phyloP scores from a whole-genome alignment of 1,140 invertebrate genomes.

The Lerema accius region DNA sequence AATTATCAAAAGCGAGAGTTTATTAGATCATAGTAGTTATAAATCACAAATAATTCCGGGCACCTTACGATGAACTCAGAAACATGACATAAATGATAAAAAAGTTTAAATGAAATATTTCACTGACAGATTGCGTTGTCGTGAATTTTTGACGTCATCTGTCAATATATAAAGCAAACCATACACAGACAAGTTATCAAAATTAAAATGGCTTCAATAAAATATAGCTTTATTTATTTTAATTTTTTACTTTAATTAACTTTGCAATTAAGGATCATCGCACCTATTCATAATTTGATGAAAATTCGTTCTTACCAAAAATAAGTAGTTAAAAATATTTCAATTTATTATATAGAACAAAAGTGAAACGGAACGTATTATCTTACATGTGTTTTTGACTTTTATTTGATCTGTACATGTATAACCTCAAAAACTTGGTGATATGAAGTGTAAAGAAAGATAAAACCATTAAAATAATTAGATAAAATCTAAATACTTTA shows the following conservation, averaged over 20 bases:
- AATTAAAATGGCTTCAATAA: too few species aligned
- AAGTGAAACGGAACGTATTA: conserved; percentile 25
- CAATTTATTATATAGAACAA: too few species aligned
- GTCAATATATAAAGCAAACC: too few species aligned
- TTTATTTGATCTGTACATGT: not conserved
- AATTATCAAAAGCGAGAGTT: conserved; percentile 33
- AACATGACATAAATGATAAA: conserved; percentile 1
- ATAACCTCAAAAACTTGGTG: conserved; percentile 10
- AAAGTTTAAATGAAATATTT: too few species aligned
- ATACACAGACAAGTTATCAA: too few species aligned
- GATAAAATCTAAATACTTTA: conserved; percentile 3
- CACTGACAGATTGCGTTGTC: too few species aligned
- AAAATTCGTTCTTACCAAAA: too few species aligned
- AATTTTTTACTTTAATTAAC: too few species aligned
- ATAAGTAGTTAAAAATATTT: too few species aligned
- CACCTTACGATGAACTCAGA: conserved; percentile 15
- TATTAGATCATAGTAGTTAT: conserved; percentile 45
- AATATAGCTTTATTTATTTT: too few species aligned
- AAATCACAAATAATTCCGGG: conserved; percentile 14
- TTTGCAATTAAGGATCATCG: too few species aligned
- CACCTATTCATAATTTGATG: too few species aligned
- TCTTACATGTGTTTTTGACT: conserved; percentile 36
- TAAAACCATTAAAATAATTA: conserved; percentile 27
- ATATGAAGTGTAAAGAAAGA: not conserved
- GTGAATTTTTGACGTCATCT: not conserved